Percentiles rank a stretch among this genome's conserved stretches.
These are phyloP conservation scores for Choristoneura fumiferana DNA, from an alignment of 1,140 invertebrate species.

Conservation along the genomic window DNA sequence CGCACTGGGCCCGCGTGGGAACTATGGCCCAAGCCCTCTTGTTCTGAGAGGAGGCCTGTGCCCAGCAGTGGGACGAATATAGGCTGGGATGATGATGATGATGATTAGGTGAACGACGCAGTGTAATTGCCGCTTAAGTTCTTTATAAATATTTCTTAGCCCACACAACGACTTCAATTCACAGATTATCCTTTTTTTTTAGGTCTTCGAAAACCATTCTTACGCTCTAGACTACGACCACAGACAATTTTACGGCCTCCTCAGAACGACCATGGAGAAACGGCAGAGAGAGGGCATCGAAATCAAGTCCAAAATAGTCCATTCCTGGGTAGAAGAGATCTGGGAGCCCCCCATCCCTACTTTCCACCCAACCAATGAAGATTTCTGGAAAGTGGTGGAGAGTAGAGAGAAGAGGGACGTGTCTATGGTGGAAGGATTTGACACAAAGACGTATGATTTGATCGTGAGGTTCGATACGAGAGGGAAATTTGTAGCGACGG, in stretches of 20 bases:
- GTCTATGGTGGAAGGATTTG: conserved; percentile 61
- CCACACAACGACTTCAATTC: too few relatives aligned
- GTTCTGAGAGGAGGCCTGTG: too few relatives aligned
- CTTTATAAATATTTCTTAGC: too few relatives aligned
- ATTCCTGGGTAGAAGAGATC: conserved; percentile 64
- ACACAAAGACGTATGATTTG: conserved; percentile 75
- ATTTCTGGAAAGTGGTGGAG: conserved; percentile 59
- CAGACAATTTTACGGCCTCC: conserved; percentile 85
- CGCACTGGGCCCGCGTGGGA: too few relatives aligned
- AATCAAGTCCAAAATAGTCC: conserved; percentile 57
- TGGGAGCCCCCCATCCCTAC: conserved; percentile 77
- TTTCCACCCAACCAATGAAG: conserved; percentile 72
- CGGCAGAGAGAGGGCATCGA: conserved; percentile 51
- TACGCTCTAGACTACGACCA: conserved; percentile 86
- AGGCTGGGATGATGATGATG: too few relatives aligned
- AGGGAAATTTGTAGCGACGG: conserved; percentile 84
- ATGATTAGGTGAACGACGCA: too few relatives aligned
- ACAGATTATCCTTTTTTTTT: not conserved
- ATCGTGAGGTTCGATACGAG: conserved; percentile 79
- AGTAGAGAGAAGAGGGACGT: conserved; percentile 55
- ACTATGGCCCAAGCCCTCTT: too few relatives aligned
- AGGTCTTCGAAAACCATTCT: conserved; percentile 82
- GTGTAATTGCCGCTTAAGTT: too few relatives aligned
- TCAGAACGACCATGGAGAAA: conserved; percentile 79
- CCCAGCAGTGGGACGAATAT: too few relatives aligned